Conservation (phyloP, 2,888 invertebrate species). For the Boloria selene region DNA sequence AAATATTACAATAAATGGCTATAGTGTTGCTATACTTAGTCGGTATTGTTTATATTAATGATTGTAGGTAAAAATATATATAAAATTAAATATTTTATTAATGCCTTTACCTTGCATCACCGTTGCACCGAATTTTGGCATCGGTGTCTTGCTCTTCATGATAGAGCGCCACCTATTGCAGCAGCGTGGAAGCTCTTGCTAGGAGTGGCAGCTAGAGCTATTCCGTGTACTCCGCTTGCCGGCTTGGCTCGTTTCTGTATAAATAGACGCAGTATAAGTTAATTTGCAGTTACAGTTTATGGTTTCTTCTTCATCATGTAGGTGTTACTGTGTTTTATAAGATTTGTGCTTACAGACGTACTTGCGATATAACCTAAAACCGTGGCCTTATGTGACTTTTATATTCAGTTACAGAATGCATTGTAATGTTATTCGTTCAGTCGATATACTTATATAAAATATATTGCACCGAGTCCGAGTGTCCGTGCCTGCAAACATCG, state of each 20-base stretch:
- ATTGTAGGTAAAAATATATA: no score
- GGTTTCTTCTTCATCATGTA: constrained; percentile 17
- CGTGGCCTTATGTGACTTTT: neutral
- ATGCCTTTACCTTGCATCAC: constrained; percentile 1
- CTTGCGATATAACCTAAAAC: neutral
- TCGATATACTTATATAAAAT: constrained; percentile 2
- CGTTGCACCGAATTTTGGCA: no score
- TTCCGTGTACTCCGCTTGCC: constrained; percentile 19
- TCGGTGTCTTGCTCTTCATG: neutral
- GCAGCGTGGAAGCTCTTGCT: constrained; percentile 13
- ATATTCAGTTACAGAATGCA: neutral
- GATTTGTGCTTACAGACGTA: neutral
- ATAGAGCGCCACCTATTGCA: constrained; percentile 29
- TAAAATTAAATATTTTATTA: neutral
- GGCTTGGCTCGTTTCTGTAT: constrained; percentile 33
- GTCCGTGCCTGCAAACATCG: constrained; percentile 5
- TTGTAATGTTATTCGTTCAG: neutral
- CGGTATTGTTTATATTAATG: no score
- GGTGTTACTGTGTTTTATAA: constrained; percentile 3
- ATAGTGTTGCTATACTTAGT: no score
- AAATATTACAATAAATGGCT: no score
- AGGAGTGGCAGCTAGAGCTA: constrained; percentile 5
- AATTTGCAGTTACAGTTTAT: constrained; percentile 30
- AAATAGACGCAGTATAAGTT: constrained; percentile 40
- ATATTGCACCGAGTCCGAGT: constrained; percentile 12